phyloP scores from a whole-genome alignment of 2,113 vertebrate species.

The Eretmochelys imbricata region DNA sequence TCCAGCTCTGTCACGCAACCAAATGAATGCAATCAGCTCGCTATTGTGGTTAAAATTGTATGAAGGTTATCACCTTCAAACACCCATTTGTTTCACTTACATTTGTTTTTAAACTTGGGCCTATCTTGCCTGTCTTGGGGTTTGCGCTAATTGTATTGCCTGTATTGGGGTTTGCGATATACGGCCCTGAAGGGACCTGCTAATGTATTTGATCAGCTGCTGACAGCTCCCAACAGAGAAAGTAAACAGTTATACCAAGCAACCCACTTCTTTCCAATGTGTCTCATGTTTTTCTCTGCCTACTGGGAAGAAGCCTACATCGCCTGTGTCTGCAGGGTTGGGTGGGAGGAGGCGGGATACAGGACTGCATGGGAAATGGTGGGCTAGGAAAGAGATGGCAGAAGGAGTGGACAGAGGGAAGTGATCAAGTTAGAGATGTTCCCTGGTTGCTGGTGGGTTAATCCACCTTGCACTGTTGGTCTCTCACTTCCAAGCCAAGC shows the following conservation, averaged over 20 bases:
- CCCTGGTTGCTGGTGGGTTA: not conserved
- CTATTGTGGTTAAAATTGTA: not conserved
- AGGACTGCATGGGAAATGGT: not conserved
- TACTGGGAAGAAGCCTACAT: not conserved
- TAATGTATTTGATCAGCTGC: slow-evolving; percentile 61
- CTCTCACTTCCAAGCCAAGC: not conserved
- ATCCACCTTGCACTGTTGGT: not conserved
- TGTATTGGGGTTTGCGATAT: fast-evolving
- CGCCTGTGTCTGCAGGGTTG: fast-evolving
- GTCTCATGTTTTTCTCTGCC: fast-evolving
- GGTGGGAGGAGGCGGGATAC: fast-evolving
- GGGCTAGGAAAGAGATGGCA: not conserved
- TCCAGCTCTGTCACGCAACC: not conserved
- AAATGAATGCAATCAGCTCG: not conserved
- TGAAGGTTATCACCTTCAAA: not conserved
- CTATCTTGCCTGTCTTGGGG: not conserved
- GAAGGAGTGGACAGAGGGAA: fast-evolving
- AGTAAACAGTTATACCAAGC: not conserved
- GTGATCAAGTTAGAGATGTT: fast-evolving
- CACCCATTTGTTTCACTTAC: not conserved
- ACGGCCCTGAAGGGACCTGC: not conserved
- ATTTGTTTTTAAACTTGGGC: fast-evolving
- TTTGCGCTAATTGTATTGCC: fast-evolving
- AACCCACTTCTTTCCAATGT: fast-evolving
- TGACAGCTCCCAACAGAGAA: not conserved